Base-by-base conservation (phyloP, 2,113 vertebrate species). In the Pteronura brasiliensis region DNA sequence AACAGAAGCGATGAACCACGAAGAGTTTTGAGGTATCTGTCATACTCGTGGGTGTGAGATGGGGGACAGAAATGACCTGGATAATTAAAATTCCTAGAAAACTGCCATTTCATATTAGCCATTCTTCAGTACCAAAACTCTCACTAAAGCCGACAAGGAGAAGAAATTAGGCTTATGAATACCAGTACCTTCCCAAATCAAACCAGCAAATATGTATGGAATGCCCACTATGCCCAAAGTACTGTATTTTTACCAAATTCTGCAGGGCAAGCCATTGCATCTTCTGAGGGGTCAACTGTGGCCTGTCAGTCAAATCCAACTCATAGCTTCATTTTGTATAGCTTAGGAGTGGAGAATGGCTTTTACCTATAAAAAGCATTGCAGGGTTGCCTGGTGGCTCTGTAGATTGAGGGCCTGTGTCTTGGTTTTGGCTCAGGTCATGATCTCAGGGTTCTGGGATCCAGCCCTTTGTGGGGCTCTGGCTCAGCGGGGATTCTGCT, bases 81-180 rank as follows among this genome's bases (percentile, higher is more conserved):
- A n/a, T 90, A 57, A 86, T 94, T 96, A 76, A 96, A 96, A 93
- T 63, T 71, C 69, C 4, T 20, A 4, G 67, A 91, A 87, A 83
- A 49, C 11, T 0, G 67, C 10, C 82, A 71, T 89, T 84, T n/a
- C 17, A 31, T 36, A 1, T 81, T 57, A 47, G 39, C 7, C 3
- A 42, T 63, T 90, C n/a, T 63, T 31, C 4, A 39, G 18, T 36
- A 74, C 25, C 27, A 27, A 71, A 44, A 69, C 9, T 90, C 17
- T 61, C 23, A 25, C 8, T 47, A 20, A 36, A 52, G 15, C 31
- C n/a, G 57, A 29, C 1, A 87, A 85, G 47, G 13, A 39, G 29
- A 84, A 81, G 27, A 49, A 96, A 52, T 49, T 20, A 52, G 65
- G 71, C 44, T 12, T 29, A 63, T 34, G 81, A 55, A 80, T 69